Base-by-base conservation (phyloP, 2,797 vertebrate genomes). In the Enteromius mattozi region DNA sequence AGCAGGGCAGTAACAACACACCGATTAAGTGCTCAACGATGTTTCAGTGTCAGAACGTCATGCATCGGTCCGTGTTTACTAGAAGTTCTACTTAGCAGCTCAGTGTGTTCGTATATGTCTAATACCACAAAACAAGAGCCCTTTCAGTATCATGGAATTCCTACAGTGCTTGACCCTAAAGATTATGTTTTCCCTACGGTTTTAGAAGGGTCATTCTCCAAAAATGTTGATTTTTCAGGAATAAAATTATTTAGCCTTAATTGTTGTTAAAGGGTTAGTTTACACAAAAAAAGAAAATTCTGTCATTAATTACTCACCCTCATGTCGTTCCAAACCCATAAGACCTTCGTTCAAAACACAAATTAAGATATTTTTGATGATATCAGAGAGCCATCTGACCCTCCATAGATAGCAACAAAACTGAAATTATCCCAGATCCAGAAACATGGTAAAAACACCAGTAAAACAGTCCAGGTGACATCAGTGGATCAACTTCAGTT, bases 1-100 rank as follows among this genome's bases (percentile, higher is more conserved):
- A 92, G 89, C 90, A 86, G 88, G 86, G 74, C 88, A 89, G 91
- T 87, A 94, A 94, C 90, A 93, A 92, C 90, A 90, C 30, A 37
- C 42, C 79, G 89, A 86, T 85, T 51, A 88, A 72, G 78, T 84
- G 81, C 81, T 69, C 47, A 81, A 63, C 40, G 16, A 40, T 49
- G 47, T 76, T 80, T 71, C 59, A 42, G 13, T 76, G 51, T 27
- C 68, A 56, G 84, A 68, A 49, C 30, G 3, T 82, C 76, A 74
- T 9, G 17, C 24, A 69, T 66, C 17, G 6, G 66, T 45, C 47
- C 51, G 40, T 65, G 42, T 84, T 85, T 80, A 75, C 76, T 72
- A 54, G 51, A 69, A 37, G 51, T 78, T 86, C 63, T 51, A 19
- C 27, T 59, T 42, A 49, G 24, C 19, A 69, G 65, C 74, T 45